These are phyloP conservation scores for Cyrtodaria siliqua DNA, from an alignment of 2,888 invertebrate species.

Conservation along the genomic window DNA sequence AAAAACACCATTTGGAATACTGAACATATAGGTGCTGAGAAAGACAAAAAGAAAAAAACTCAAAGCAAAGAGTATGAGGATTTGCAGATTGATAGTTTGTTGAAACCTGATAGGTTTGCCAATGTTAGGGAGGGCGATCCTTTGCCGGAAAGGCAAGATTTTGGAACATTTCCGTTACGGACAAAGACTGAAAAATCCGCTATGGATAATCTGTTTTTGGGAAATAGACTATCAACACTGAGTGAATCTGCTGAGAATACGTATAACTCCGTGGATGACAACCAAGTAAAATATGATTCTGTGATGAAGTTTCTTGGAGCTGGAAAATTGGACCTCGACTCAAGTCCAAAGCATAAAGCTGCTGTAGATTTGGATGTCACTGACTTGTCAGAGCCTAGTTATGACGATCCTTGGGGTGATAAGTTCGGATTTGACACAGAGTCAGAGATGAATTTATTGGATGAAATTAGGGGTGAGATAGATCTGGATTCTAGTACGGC, in stretches of 20 bases:
- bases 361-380: slow-evolving; percentile 21
- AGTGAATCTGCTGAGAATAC: slow-evolving; percentile 50
- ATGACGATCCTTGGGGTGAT: slow-evolving; percentile 63
- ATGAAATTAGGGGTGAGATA: slow-evolving; percentile 65
- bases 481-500: slow-evolving; percentile 71
- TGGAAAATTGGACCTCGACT: slow-evolving; percentile 44
- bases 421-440: slow-evolving; percentile 57
- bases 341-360: slow-evolving; percentile 49
- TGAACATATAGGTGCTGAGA: slow-evolving; percentile 69
- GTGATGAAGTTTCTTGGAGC: slow-evolving; percentile 50
- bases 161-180: slow-evolving; percentile 77
- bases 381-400: slow-evolving; percentile 43
- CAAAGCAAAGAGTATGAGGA: slow-evolving; percentile 80
- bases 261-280: slow-evolving; percentile 8
- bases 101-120: slow-evolving; percentile 71
- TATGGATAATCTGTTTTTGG: slow-evolving; percentile 56
- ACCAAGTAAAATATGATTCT: slow-evolving; percentile 56
- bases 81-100: slow-evolving; percentile 67
- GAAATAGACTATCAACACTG: slow-evolving; percentile 45
- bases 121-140: slow-evolving; percentile 73
- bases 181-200: slow-evolving; percentile 63
- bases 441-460: slow-evolving; percentile 58
- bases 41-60: slow-evolving; percentile 59
- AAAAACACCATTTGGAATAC: slow-evolving; percentile 82
- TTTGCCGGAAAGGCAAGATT: slow-evolving; percentile 54